A percentile compares a stretch with the other conserved stretches of the same genome.
Evolutionary conservation across 2,888 invertebrate genomes (phyloP).

Genomic region (Clusia tigrina): DNA sequence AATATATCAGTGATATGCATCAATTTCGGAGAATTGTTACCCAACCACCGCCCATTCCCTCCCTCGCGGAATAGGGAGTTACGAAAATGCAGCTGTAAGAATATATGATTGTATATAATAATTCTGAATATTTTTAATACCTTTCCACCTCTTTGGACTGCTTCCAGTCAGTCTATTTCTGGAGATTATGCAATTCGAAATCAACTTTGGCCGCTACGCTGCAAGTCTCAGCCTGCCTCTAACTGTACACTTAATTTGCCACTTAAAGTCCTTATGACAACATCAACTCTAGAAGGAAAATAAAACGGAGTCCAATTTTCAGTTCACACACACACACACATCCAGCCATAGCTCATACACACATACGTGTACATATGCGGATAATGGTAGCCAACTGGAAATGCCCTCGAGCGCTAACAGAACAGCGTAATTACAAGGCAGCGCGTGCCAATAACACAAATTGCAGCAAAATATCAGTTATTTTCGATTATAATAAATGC

Average conservation of each 20-base stretch:
- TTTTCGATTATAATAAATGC: constrained; percentile 53
- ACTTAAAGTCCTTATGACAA: neutral
- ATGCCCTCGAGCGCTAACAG: neutral
- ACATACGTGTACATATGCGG: neutral
- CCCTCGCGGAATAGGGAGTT: too few relatives aligned
- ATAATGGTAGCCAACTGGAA: constrained; percentile 13
- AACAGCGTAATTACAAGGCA: constrained; percentile 21
- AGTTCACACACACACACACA: neutral
- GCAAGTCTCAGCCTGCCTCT: too few relatives aligned
- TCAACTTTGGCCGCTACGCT: too few relatives aligned
- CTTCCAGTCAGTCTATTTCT: too few relatives aligned
- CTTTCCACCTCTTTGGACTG: too few relatives aligned
- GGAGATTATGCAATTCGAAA: too few relatives aligned
- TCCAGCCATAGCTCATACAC: constrained; percentile 5
- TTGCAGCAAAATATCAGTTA: constrained; percentile 35
- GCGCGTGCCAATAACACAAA: constrained; percentile 32
- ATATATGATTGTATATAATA: too few relatives aligned
- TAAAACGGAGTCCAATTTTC: neutral
- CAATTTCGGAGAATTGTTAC: too few relatives aligned
- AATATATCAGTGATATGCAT: too few relatives aligned
- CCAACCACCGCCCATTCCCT: too few relatives aligned
- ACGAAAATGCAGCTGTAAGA: too few relatives aligned
- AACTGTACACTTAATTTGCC: neutral
- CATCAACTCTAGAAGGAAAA: neutral
- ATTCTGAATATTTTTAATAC: too few relatives aligned